Evolutionary conservation across 2,888 invertebrate genomes (phyloP).

Genomic region (Neoitamus cyanurus): DNA sequence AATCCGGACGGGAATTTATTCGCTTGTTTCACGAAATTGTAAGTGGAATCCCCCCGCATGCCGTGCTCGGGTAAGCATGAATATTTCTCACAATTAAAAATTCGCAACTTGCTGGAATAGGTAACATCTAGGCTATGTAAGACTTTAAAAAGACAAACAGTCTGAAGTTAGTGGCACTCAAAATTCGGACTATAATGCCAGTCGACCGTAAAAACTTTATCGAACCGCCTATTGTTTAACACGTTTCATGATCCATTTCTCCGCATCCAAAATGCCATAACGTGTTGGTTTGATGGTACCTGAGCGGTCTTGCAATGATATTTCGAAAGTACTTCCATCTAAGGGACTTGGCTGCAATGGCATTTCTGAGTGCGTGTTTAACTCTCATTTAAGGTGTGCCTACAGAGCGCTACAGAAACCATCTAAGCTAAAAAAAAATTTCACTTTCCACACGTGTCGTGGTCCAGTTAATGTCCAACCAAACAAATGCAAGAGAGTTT

Average conservation of each 20-base stretch:
- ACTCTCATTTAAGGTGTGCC: neutral
- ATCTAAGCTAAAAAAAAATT: neutral
- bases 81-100: slow-evolving; percentile 48
- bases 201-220: neutral
- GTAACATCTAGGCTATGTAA: neutral
- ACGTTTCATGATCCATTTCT: too few species aligned
- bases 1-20: neutral
- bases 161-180: neutral
- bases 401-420: neutral
- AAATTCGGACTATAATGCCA: neutral
- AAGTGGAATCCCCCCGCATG: neutral
- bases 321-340: neutral
- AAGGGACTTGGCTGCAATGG: neutral
- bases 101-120: neutral
- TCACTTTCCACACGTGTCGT: slow-evolving; percentile 4
- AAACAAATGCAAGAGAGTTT: slow-evolving; percentile 9
- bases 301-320: neutral
- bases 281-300: too few species aligned
- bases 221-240: neutral
- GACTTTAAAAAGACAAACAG: neutral
- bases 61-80: slow-evolving; percentile 45
- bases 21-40: neutral
- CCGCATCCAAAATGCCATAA: too few species aligned
- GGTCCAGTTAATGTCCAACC: slow-evolving; percentile 16
- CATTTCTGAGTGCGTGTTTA: neutral